Evolutionary conservation across 2,888 invertebrate species (phyloP).

Genomic region (Limnephilus lunatus): DNA sequence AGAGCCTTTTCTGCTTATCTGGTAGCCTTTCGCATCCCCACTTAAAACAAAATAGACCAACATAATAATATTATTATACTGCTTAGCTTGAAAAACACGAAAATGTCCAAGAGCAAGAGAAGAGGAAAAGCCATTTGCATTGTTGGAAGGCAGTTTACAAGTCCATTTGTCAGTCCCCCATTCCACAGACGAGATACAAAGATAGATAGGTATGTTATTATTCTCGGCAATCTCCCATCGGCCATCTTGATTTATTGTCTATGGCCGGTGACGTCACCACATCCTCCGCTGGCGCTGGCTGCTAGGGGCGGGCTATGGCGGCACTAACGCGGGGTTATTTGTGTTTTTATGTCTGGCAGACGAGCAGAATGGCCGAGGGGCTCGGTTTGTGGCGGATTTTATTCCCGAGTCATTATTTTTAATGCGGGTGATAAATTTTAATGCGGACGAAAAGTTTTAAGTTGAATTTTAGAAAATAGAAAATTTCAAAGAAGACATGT

Average conservation of each 20-base stretch:
- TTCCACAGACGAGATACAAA: not conserved
- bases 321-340: not conserved
- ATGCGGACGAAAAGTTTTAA: constrained; percentile 9
- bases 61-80: not conserved
- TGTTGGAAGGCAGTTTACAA: constrained; percentile 24
- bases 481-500: not conserved
- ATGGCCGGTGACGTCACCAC: constrained; percentile 43
- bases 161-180: constrained; percentile 26
- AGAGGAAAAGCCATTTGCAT: constrained; percentile 13
- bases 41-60: not conserved
- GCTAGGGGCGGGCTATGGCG: not conserved
- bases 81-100: not conserved
- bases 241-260: constrained; percentile 52
- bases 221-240: constrained; percentile 31
- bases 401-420: constrained; percentile 30
- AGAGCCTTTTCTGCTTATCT: not conserved
- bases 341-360: constrained; percentile 24
- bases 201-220: constrained; percentile 10
- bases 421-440: constrained; percentile 21
- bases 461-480: not conserved
- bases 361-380: constrained; percentile 6
- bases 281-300: not conserved
- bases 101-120: not conserved
- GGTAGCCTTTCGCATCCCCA: not conserved
- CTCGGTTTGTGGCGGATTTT: not conserved